Evolutionary conservation across 2,113 vertebrate genomes (phyloP).

Genomic region (Corvus moneduloides): DNA sequence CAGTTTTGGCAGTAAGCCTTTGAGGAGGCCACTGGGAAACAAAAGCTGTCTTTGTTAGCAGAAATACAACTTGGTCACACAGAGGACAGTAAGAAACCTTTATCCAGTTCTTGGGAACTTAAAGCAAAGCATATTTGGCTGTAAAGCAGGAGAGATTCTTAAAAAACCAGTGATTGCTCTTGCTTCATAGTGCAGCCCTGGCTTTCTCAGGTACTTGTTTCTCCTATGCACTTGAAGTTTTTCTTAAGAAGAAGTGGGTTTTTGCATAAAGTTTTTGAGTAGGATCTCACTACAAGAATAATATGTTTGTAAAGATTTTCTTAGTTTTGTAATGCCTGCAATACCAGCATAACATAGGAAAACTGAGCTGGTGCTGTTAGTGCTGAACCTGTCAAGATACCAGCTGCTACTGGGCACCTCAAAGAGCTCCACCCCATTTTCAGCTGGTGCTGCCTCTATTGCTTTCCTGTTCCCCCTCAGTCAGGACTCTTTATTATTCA

Average conservation of each 20-base stretch:
- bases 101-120: background rate
- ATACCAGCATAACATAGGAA: background rate
- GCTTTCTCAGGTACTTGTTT: background rate
- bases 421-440: background rate
- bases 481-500: background rate
- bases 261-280: background rate
- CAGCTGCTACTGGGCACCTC: background rate
- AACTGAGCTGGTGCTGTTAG: background rate
- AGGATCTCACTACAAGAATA: background rate
- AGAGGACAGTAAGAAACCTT: background rate
- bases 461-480: background rate
- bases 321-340: background rate
- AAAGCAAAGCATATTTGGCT: background rate
- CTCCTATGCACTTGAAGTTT: background rate
- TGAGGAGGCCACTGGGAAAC: background rate
- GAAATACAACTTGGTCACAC: background rate
- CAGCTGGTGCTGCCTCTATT: background rate
- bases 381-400: background rate
- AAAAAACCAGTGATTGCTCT: background rate
- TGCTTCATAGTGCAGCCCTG: background rate
- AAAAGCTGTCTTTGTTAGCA: background rate
- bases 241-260: background rate
- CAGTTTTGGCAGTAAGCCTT: background rate
- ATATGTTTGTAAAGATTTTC: background rate
- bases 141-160: background rate